Conservation (phyloP, 2,888 invertebrate species). For the Drosophila maculinotata region DNA sequence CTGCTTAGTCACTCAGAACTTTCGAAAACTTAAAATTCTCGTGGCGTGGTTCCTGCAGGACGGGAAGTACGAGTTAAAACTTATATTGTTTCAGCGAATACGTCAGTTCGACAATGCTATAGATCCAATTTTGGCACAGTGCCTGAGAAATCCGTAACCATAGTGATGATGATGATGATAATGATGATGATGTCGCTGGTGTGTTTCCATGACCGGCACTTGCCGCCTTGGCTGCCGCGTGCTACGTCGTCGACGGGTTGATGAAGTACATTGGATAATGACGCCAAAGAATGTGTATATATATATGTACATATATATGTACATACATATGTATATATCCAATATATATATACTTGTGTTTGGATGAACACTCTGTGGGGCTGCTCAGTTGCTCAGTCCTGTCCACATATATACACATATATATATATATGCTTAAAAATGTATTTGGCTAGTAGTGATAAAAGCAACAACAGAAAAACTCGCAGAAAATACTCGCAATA, state of each 20-base stretch:
- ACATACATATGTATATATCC: slow-evolving; percentile 6
- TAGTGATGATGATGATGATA: slow-evolving; percentile 21
- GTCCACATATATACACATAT: not conserved
- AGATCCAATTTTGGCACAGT: slow-evolving; percentile 54
- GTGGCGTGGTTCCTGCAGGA: slow-evolving; percentile 13
- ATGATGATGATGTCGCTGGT: slow-evolving; percentile 38
- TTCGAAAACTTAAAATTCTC: slow-evolving; percentile 22
- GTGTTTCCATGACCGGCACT: slow-evolving; percentile 69
- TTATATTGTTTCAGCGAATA: slow-evolving; percentile 10
- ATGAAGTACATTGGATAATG: slow-evolving; percentile 78
- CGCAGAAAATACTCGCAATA: slow-evolving; percentile 29
- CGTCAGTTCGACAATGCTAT: slow-evolving; percentile 15
- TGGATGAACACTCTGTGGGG: slow-evolving; percentile 15
- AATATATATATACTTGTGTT: too few relatives aligned
- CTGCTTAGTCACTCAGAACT: slow-evolving; percentile 60
- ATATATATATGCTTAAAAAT: slow-evolving; percentile 7
- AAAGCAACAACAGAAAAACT: slow-evolving; percentile 30
- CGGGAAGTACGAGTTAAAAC: slow-evolving; percentile 6
- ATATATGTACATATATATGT: slow-evolving; percentile 10
- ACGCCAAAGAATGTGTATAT: slow-evolving; percentile 55
- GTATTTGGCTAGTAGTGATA: slow-evolving; percentile 41
- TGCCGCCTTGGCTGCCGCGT: slow-evolving; percentile 36
- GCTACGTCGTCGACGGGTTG: slow-evolving; percentile 53
- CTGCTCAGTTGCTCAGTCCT: slow-evolving; percentile 9
- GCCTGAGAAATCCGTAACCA: slow-evolving; percentile 57